Percentiles rank a stretch among this genome's conserved stretches.
These are phyloP conservation scores for Pentalonia nigronervosa DNA, from an alignment of 1,140 invertebrate genomes.

Conservation along the genomic window DNA sequence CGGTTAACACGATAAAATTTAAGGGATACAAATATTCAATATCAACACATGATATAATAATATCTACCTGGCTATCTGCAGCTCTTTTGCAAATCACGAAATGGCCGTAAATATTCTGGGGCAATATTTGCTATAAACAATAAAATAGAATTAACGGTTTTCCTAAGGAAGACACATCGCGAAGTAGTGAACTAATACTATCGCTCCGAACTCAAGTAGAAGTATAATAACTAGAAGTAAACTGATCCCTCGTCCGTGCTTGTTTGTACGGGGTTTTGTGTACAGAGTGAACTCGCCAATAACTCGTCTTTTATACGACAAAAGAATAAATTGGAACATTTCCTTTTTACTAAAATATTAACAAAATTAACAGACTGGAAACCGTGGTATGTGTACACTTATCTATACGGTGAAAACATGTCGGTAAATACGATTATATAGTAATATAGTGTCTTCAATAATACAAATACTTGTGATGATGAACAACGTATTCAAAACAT, in stretches of 20 bases:
- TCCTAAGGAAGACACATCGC: not conserved
- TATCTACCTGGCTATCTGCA: not conserved
- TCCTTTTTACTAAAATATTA: not conserved
- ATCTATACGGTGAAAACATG: not conserved
- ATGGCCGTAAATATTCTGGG: not conserved
- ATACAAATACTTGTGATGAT: not conserved
- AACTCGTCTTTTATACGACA: conserved; percentile 12
- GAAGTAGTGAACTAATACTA: conserved; percentile 32
- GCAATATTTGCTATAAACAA: not conserved
- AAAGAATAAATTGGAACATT: not conserved
- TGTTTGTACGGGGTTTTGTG: conserved; percentile 17
- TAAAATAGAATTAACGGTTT: not conserved
- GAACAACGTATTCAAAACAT: not conserved
- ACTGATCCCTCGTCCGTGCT: conserved; percentile 1
- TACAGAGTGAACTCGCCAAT: conserved; percentile 20
- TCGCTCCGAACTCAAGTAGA: not conserved
- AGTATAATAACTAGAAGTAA: conserved; percentile 27
- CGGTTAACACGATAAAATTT: not conserved
- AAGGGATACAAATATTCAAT: not conserved
- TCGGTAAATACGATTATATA: not conserved
- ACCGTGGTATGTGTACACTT: not conserved
- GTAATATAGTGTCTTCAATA: not conserved
- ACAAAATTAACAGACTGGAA: conserved; percentile 25
- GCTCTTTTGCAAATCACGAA: not conserved
- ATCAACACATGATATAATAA: not conserved